Evolutionary conservation across 2,797 vertebrate species (phyloP).

Genomic region (Sebastes umbrosus): DNA sequence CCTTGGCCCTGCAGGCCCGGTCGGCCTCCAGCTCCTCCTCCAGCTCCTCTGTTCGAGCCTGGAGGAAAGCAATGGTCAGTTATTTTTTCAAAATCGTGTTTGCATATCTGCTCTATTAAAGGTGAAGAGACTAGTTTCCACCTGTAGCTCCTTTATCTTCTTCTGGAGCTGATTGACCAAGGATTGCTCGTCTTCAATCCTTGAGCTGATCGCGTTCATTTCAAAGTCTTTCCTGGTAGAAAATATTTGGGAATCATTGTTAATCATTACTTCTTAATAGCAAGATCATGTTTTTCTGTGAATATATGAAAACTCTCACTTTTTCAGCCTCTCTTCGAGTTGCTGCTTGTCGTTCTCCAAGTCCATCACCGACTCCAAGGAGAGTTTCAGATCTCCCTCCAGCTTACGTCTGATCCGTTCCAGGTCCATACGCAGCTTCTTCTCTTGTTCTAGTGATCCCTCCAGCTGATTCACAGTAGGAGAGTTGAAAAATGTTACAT

Average conservation of each 20-base stretch:
- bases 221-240: constrained; percentile 91
- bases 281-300: neutral
- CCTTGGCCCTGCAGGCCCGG: constrained; percentile 86
- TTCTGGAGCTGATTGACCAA: constrained; percentile 90
- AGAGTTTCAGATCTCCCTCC: constrained; percentile 93
- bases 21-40: constrained; percentile 95
- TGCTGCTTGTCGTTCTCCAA: constrained; percentile 94
- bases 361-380: constrained; percentile 90
- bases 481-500: neutral
- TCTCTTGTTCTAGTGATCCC: constrained; percentile 93
- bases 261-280: neutral
- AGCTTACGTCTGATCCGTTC: constrained; percentile 92
- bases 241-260: neutral
- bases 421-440: constrained; percentile 92
- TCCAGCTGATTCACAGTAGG: constrained; percentile 83
- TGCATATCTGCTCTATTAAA: neutral
- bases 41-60: constrained; percentile 92
- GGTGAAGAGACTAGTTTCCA: constrained; percentile 36
- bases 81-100: neutral
- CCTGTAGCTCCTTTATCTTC: constrained; percentile 95
- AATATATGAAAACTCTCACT: constrained; percentile 76
- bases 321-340: constrained; percentile 92
- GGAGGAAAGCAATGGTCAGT: neutral
- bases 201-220: constrained; percentile 86
- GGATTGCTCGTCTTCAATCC: constrained; percentile 90